Conservation (phyloP, 2,797 vertebrate species). For the Dendrocincla fuliginosa region DNA sequence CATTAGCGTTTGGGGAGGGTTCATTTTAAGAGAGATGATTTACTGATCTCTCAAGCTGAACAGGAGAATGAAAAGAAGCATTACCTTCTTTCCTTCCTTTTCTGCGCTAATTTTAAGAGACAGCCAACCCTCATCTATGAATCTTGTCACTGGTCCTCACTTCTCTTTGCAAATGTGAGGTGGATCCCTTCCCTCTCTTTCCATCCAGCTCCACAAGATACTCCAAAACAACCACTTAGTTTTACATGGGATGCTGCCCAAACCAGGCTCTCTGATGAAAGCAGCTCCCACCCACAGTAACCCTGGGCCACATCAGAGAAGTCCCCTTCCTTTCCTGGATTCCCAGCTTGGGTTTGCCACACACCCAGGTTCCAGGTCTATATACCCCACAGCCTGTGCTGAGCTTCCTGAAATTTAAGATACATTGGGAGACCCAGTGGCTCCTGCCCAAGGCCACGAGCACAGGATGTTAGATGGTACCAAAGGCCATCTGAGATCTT, state of each 20-base stretch:
- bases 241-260: background rate
- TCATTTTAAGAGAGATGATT: background rate
- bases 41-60: background rate
- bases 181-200: background rate
- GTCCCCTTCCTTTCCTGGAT: background rate
- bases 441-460: accelerated
- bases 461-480: background rate
- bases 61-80: background rate
- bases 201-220: background rate
- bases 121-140: accelerated
- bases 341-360: background rate
- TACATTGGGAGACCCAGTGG: accelerated
- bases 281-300: background rate
- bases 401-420: background rate
- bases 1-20: background rate
- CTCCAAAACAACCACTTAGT: background rate
- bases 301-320: background rate
- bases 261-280: background rate
- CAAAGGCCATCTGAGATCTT: background rate
- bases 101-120: background rate
- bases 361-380: background rate
- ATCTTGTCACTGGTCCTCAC: background rate
- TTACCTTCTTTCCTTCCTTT: background rate
- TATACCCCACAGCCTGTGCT: accelerated
- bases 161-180: accelerated